Base-by-base conservation (phyloP, 2,888 invertebrate genomes). In the Apamea epomidion region DNA sequence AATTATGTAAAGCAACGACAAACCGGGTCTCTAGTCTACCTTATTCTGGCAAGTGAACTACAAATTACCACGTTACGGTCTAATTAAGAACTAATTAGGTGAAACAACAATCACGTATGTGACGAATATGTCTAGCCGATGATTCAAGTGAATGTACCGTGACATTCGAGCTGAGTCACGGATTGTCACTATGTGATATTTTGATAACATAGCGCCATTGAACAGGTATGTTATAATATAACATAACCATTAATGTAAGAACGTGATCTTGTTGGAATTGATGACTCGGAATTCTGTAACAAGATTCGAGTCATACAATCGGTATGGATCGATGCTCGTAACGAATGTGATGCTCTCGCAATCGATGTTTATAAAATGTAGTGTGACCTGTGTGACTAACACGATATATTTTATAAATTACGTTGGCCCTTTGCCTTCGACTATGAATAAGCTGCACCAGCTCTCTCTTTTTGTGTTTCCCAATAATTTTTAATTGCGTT, bases 211-310 rank as follows among this genome's bases (percentile, higher is more conserved):
- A 85, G 74, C 72, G 74, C 77, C 80, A 78, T 75, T 67, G 70
- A 81, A 74, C 73, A 77, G 45, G 71, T 78, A 82, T 87, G 82
- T 77, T 74, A 82, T 79, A 80, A 81, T 62, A 88, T 77, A 65
- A 29, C 65, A 83, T 81, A 84, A 81, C 75, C 87, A 74, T 80
- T 67, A 65, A 62, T 42, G 65, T 45, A 54, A 74, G 77, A 78
- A 90, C 90, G 89, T 89, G 89, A 82, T 90, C 68, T 77, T 83
- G 69, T 78, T 78, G 80, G 29, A 84, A 82, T 82, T 84, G 76
- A 82, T 89, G 84, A 78, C 68, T 76, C n/a, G 70, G 78, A 65
- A 25, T 80, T 74, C 76, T 75, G 60, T 74, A 76, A 87, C 80
- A 80, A 82, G 64, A 80, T 37, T 67, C 80, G 48, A 71, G 54